These are phyloP conservation scores for Fopius arisanus DNA, from an alignment of 1,140 invertebrate genomes.

Conservation along the genomic window DNA sequence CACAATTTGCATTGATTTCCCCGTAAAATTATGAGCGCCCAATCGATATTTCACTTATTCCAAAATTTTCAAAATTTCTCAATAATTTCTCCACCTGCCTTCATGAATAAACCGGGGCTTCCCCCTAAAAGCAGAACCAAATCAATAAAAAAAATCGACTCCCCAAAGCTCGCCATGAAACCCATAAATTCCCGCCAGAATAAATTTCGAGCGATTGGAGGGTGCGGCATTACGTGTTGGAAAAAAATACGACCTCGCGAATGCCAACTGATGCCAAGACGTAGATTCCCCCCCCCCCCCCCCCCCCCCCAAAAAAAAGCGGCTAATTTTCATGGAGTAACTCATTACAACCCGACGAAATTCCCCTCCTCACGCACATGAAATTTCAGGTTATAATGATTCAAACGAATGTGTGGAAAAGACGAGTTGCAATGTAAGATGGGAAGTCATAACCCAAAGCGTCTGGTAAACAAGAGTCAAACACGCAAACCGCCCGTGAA, in stretches of 20 bases:
- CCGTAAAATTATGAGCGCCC: no score
- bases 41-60: no score
- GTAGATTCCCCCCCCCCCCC: neutral
- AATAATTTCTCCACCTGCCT: no score
- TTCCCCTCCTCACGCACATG: neutral
- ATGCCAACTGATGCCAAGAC: constrained; percentile 1
- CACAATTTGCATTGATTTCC: no score
- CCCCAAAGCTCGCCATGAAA: neutral
- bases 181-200: neutral
- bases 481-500: constrained; percentile 29
- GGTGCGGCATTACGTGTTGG: neutral
- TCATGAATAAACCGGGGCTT: no score
- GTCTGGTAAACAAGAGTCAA: constrained; percentile 33
- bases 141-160: no score
- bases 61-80: no score
- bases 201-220: neutral
- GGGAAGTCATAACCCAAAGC: constrained; percentile 23
- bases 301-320: no score
- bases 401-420: neutral
- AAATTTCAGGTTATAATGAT: constrained; percentile 8
- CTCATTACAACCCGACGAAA: neutral
- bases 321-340: neutral
- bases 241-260: neutral
- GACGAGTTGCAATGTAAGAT: neutral
- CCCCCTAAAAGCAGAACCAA: no score